A percentile compares a stretch with the other conserved stretches of the same genome.
Evolutionary conservation across 2,113 vertebrate species (phyloP).

Genomic region (Tragulus kanchil): DNA sequence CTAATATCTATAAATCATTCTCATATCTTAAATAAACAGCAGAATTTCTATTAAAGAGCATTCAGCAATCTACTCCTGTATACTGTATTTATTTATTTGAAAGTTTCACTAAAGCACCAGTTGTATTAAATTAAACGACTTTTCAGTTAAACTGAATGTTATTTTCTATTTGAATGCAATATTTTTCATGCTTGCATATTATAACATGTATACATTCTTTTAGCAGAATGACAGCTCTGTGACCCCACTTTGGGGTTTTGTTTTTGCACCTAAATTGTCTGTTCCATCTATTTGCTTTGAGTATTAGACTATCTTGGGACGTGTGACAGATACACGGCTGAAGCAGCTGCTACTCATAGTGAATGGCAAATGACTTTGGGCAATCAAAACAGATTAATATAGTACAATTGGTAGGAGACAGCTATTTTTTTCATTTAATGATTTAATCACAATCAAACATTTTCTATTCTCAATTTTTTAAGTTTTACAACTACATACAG

Average conservation of each 20-base stretch:
- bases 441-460: not conserved
- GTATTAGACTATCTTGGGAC: not conserved
- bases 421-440: slow-evolving; percentile 5
- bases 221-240: not conserved
- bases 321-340: not conserved
- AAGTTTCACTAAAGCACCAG: not conserved
- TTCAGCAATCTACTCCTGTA: not conserved
- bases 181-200: not conserved
- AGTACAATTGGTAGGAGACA: not conserved
- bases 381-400: not conserved
- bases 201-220: not conserved
- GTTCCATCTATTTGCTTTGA: not conserved
- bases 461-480: not conserved
- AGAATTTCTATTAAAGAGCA: not conserved
- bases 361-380: not conserved
- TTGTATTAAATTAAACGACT: not conserved
- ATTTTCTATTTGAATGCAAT: not conserved
- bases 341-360: not conserved
- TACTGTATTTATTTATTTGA: not conserved
- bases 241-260: slow-evolving; percentile 25
- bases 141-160: not conserved
- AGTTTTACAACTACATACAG: not conserved
- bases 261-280: not conserved
- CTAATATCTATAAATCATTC: not conserved
- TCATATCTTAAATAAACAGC: not conserved